phyloP scores from a whole-genome alignment of 30 jellyfish, hydroid and myxozoan genomes.

The Rhopilema esculentum region DNA sequence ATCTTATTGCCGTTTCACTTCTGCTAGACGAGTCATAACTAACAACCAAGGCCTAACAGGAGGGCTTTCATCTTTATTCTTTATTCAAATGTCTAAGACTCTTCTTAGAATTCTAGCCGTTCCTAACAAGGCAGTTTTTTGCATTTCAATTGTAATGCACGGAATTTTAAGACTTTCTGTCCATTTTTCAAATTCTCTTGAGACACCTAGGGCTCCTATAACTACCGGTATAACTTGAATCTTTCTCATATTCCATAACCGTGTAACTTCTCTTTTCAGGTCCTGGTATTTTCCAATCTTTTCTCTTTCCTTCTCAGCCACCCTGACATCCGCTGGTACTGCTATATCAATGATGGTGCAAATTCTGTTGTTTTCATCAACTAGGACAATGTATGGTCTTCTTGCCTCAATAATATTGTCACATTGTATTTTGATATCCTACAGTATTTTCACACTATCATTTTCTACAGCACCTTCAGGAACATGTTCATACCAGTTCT shows the following conservation, averaged over 20 bases:
- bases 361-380: background rate
- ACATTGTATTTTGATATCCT: conserved; percentile 41
- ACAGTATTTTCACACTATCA: conserved; percentile 5
- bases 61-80: background rate
- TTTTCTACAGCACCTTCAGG: conserved; percentile 33
- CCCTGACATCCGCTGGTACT: background rate
- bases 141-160: background rate
- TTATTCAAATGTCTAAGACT: background rate
- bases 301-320: background rate
- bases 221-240: background rate
- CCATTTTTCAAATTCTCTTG: background rate
- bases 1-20: background rate
- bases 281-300: background rate
- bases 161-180: background rate
- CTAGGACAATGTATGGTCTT: conserved; percentile 23
- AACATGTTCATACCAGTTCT: conserved; percentile 15
- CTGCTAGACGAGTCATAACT: background rate
- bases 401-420: conserved; percentile 42
- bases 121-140: background rate
- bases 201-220: background rate
- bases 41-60: background rate
- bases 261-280: background rate
- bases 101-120: background rate
- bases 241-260: background rate
- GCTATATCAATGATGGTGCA: conserved; percentile 4